phyloP scores from a whole-genome alignment of 2,113 vertebrate genomes.

The Gorsachius goisagi region DNA sequence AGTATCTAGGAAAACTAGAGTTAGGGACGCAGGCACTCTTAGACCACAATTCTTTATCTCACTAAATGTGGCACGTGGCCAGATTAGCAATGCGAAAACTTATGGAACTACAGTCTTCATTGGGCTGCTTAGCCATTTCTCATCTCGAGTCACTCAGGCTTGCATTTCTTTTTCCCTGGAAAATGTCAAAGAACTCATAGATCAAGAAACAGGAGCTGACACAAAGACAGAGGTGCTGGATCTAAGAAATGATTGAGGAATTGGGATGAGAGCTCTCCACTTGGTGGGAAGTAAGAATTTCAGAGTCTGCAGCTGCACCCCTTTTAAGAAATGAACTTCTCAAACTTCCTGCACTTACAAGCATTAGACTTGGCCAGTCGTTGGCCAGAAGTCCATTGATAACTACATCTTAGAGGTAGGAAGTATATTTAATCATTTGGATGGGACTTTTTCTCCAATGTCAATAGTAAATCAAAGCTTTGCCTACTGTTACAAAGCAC shows the following conservation, averaged over 20 bases:
- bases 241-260: constrained; percentile 11
- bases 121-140: not conserved
- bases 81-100: not conserved
- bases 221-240: not conserved
- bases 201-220: constrained; percentile 3
- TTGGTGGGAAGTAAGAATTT: not conserved
- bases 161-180: not conserved
- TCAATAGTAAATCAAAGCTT: not conserved
- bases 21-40: not conserved
- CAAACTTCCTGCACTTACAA: not conserved
- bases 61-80: not conserved
- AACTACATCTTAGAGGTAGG: not conserved
- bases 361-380: not conserved
- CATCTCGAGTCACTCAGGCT: not conserved
- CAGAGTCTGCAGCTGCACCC: not conserved
- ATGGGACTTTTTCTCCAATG: not conserved
- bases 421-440: not conserved
- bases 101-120: not conserved
- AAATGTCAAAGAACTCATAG: constrained; percentile 35
- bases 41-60: not conserved
- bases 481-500: not conserved
- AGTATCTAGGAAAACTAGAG: not conserved
- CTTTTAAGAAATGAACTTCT: not conserved
- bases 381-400: not conserved
- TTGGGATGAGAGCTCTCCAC: not conserved